A percentile compares a stretch with the other conserved stretches of the same genome.
Evolutionary conservation across 2,797 vertebrate genomes (phyloP).

Genomic region (Erpetoichthys calabaricus): DNA sequence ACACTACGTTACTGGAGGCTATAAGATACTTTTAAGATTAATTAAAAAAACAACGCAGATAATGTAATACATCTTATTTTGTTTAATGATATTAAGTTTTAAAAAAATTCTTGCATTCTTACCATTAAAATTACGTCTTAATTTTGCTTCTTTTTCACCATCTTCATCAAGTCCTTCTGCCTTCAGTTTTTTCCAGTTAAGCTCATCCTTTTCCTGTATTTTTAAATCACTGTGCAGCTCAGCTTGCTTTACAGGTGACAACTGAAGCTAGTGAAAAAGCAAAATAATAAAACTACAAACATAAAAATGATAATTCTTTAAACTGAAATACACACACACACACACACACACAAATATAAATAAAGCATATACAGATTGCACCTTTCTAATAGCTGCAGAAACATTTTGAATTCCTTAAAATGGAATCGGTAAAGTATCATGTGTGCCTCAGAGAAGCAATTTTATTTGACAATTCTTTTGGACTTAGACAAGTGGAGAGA

Average conservation of each 20-base stretch:
- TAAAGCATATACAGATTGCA: too few relatives aligned
- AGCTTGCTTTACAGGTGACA: conserved; percentile 65
- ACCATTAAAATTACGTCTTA: conserved; percentile 73
- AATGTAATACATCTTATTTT: too few relatives aligned
- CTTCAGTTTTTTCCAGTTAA: conserved; percentile 87
- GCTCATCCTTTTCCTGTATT: conserved; percentile 87
- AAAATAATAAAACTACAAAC: conserved; percentile 1
- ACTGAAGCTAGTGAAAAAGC: conserved; percentile 50
- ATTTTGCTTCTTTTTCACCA: conserved; percentile 76
- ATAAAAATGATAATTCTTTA: not conserved
- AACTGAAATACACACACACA: not conserved
- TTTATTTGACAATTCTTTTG: too few relatives aligned
- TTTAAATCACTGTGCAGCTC: conserved; percentile 90
- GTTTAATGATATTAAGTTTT: not conserved
- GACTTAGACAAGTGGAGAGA: too few relatives aligned
- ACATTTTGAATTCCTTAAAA: too few relatives aligned
- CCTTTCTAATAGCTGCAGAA: too few relatives aligned
- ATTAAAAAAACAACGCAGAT: too few relatives aligned
- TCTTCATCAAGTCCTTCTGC: conserved; percentile 76
- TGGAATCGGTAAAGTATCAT: too few relatives aligned
- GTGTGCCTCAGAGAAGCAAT: too few relatives aligned
- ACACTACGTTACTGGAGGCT: too few relatives aligned
- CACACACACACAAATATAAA: not conserved
- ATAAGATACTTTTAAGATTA: too few relatives aligned
- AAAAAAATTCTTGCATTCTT: conserved; percentile 4